Evolutionary conservation across 1,140 invertebrate species (phyloP), one percentile per base, ranked within the genome.

Genomic region (Apis cerana): DNA sequence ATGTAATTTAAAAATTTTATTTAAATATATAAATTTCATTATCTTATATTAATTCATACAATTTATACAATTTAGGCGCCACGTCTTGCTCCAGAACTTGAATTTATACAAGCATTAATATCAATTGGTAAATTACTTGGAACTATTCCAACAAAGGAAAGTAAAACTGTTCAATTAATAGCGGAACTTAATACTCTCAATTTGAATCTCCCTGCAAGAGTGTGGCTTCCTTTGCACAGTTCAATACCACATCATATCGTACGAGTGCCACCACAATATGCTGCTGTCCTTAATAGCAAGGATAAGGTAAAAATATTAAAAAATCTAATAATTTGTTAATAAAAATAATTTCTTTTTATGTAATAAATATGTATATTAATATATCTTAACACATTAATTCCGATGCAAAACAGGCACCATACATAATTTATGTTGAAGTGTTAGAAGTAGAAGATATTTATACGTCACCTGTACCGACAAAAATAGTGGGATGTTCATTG

Each of bases 201-300:
- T 94, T 95, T 99, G 78, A 99, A 99, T 95, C 95, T 99, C 82
- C 99, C 99, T 7, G 99, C 99, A 1, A 95, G 98, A 81, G 99
- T 99, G 75, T 99, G 99, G 99, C 94, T 99, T 82, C 99, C 99
- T 21, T 95, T 99, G 59, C 95, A 97, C 89, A 95, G 95, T 86
- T 94, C 94, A 77, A 93, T 95, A 77, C 95, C 96, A 61, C 97
- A 98, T 95, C 97, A 99, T 91, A 97, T 99, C 86, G 97, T 99
- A 58, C 95, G 98, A 89, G 97, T 99, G 92, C 98, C 99, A 54
- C 98, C 98, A 81, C 98, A 98, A 88, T 98, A 97, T 87, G 98
- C 99, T 68, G 98, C 98, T 74, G 98, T 99, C 67, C 96, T 99
- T 72, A 99, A 99, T 93, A 99, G 98, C 71, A 99, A 99, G 95